These are phyloP conservation scores for Caenorhabditis sinica DNA, from an alignment of 2,888 invertebrate species.

Conservation along the genomic window DNA sequence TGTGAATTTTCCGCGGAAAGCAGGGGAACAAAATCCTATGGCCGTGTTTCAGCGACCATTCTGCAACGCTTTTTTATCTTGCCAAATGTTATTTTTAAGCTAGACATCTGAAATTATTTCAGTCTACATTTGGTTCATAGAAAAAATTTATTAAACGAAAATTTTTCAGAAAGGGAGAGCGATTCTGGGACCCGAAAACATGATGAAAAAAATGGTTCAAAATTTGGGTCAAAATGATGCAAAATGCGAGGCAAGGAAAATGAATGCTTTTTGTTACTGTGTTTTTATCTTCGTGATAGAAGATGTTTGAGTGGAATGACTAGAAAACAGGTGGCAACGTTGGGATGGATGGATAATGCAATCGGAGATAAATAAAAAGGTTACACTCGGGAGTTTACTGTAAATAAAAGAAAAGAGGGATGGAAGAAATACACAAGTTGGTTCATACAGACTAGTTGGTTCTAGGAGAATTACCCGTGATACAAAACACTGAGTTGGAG, in stretches of 20 bases:
- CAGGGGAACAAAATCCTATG: no score
- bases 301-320: not conserved
- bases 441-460: slow-evolving; percentile 19
- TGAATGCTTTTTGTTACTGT: not conserved
- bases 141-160: not conserved
- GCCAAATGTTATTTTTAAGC: no score
- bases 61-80: no score
- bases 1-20: no score
- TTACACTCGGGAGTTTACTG: slow-evolving; percentile 15
- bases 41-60: no score
- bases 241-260: not conserved
- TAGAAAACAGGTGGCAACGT: not conserved
- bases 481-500: slow-evolving; percentile 17
- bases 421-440: not conserved
- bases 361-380: not conserved
- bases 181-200: not conserved
- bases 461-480: slow-evolving; percentile 29
- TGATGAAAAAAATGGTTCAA: slow-evolving; percentile 2
- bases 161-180: not conserved
- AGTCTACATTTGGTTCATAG: not conserved
- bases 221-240: not conserved
- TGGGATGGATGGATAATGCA: not conserved
- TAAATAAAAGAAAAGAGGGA: not conserved
- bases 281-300: not conserved
- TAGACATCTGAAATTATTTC: no score